phyloP scores from a whole-genome alignment of 2,888 invertebrate genomes.

The Lasiommata megera region DNA sequence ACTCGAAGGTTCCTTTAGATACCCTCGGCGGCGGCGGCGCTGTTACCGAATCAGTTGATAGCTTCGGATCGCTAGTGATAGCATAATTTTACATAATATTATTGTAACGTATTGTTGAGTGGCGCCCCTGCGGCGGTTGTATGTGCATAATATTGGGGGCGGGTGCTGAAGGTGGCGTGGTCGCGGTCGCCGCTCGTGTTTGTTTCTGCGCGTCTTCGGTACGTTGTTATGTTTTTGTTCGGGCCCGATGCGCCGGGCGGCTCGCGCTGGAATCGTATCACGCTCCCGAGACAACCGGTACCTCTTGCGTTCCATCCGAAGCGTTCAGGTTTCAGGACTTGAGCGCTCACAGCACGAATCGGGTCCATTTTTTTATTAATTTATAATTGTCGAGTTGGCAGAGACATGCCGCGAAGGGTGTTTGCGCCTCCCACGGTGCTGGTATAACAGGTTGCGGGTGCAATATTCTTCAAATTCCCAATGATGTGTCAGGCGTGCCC shows the following conservation, averaged over 20 bases:
- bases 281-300: too few relatives aligned
- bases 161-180: slow-evolving; percentile 46
- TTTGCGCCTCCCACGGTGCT: too few relatives aligned
- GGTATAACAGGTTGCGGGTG: too few relatives aligned
- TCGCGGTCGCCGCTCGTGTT: slow-evolving; percentile 19
- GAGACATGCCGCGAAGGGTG: too few relatives aligned
- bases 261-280: not conserved
- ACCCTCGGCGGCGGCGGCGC: slow-evolving; percentile 31
- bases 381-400: too few relatives aligned
- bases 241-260: slow-evolving; percentile 30
- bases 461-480: too few relatives aligned
- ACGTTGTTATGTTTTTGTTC: slow-evolving; percentile 43
- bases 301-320: too few relatives aligned
- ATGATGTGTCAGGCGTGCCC: too few relatives aligned
- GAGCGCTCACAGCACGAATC: too few relatives aligned
- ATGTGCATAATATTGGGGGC: slow-evolving; percentile 55
- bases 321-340: too few relatives aligned
- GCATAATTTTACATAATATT: slow-evolving; percentile 62
- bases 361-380: too few relatives aligned
- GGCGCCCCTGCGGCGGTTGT: slow-evolving; percentile 46
- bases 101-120: slow-evolving; percentile 48
- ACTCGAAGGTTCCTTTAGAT: slow-evolving; percentile 6
- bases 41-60: slow-evolving; percentile 70
- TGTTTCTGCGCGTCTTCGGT: slow-evolving; percentile 41
- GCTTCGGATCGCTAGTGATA: slow-evolving; percentile 71